Evolutionary conservation across 2,797 vertebrate genomes (phyloP), one percentile per base, ranked within the genome.

Genomic region (Myotis pilosus): DNA sequence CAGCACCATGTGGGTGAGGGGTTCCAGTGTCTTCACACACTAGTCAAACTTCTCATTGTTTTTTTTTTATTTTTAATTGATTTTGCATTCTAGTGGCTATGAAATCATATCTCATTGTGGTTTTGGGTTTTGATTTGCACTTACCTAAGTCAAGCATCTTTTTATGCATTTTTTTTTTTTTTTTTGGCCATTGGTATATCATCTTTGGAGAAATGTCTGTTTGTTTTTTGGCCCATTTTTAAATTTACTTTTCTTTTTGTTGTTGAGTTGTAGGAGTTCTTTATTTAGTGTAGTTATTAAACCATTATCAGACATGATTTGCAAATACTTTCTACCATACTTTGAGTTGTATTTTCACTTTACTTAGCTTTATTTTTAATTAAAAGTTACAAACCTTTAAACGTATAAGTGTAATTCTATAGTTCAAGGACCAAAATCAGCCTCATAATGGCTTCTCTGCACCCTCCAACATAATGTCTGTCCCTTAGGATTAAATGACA

Each of bases 121-220:
- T 81, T 89, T 96, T 53, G 15, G 36, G n/a, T 66, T 87, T 95
- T 76, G 15, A 85, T 47, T 94, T 72, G 5, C 3, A 30, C 69
- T 89, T 87, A 38, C 25, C 83, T 78, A 81, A 33, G 13, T 8
- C 91, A 13, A 68, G 13, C 13, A 55, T 81, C 30, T 68, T 71
- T 83, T 69, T 20, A 13, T 75, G 17, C 12, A 22, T 44, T 44
- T 47, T 47, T 47, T 88, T 12, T n/a, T 47, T 44, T 78, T 55
- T 88, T 12, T 8, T 20, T 60, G 25, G 9, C 12, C 64, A 78
- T 78, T 88, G 62, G 6, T 71, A 20, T 57, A 13, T 78, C 22
- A 44, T 87, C 49, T 74, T 90, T 92, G 47, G 12, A 57, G 68
- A 92, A 78, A 74, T 53, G 41, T 66, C n/a, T 41, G 25, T 44